Conservation (phyloP, 2,113 vertebrate genomes). For the Bos taurus region DNA sequence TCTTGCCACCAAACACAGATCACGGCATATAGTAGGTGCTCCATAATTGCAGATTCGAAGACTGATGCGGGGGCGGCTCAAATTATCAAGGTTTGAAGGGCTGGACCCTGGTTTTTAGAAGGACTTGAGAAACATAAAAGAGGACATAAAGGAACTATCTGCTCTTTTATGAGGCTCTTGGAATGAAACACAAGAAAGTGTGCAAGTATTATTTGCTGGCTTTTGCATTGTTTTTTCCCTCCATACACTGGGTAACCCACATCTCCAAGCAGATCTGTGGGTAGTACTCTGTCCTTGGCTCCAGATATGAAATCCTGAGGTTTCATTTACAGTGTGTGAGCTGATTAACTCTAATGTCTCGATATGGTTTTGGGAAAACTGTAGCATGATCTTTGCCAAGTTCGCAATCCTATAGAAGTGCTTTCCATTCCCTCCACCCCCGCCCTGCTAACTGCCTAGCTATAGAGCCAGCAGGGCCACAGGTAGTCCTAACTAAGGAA, state of each 20-base stretch:
- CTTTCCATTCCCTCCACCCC: fast-evolving
- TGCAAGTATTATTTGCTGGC: background rate
- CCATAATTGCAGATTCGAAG: background rate
- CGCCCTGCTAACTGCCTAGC: fast-evolving
- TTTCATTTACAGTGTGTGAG: background rate
- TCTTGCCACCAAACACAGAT: background rate
- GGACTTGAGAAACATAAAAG: background rate
- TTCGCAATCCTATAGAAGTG: background rate
- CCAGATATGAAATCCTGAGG: background rate
- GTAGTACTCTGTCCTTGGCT: background rate
- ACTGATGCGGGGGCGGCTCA: background rate
- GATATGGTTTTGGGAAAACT: background rate
- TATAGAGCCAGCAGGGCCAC: background rate
- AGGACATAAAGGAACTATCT: background rate
- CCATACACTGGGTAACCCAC: background rate
- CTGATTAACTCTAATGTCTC: background rate
- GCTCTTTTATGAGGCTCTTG: background rate
- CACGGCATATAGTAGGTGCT: background rate
- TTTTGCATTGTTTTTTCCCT: background rate
- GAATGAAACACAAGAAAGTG: background rate
- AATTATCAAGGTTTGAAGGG: background rate
- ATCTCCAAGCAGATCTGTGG: background rate
- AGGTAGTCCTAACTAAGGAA: background rate
- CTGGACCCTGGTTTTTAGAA: background rate
- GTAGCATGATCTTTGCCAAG: background rate